Evolutionary conservation across 2,888 invertebrate species (phyloP).

Genomic region (Meteorus cinctellus): DNA sequence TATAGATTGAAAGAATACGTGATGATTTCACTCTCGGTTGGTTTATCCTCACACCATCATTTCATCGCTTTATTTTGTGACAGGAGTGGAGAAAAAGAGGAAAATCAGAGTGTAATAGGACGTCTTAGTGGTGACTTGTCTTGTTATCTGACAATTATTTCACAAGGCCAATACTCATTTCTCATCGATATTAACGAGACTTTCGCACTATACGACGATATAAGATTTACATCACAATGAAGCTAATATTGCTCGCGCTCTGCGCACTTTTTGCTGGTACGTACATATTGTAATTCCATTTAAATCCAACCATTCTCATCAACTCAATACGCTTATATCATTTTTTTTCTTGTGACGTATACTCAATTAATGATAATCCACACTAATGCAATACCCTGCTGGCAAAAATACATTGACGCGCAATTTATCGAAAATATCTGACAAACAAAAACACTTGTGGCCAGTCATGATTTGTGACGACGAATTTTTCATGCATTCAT

Average conservation of each 20-base stretch:
- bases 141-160: neutral
- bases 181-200: too few relatives aligned
- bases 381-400: neutral
- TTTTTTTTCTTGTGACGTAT: constrained; percentile 11
- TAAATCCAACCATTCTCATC: constrained; percentile 42
- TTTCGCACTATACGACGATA: neutral
- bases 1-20: too few relatives aligned
- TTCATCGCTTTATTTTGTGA: too few relatives aligned
- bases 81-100: too few relatives aligned
- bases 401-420: neutral
- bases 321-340: constrained; percentile 21
- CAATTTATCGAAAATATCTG: neutral
- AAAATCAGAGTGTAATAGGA: too few relatives aligned
- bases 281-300: constrained; percentile 51
- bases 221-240: constrained; percentile 66
- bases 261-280: constrained; percentile 74
- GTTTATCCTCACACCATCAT: neutral
- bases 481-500: neutral
- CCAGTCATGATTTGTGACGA: neutral
- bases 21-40: constrained; percentile 19
- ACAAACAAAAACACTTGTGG: too few relatives aligned
- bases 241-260: constrained; percentile 69
- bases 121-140: too few relatives aligned
- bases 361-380: neutral
- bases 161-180: neutral